Conservation (phyloP, 2,888 invertebrate species). For the Eumerus sabulonum region DNA sequence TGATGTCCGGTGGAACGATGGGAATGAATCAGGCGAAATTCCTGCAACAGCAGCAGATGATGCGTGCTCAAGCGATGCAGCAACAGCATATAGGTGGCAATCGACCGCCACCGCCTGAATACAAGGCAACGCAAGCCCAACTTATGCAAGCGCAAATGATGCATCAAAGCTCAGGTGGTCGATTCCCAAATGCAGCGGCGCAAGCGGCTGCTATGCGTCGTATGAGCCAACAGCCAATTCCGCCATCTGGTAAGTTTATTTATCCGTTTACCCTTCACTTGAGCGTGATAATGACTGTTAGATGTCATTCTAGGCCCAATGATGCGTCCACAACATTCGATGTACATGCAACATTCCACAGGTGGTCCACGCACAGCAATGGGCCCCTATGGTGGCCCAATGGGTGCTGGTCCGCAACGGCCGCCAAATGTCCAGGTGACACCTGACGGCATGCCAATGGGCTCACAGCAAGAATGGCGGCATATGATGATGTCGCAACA, state of each 20-base stretch:
- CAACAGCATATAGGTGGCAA: slow-evolving; percentile 81
- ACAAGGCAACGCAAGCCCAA: slow-evolving; percentile 83
- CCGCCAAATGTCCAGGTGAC: slow-evolving; percentile 82
- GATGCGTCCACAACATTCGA: slow-evolving; percentile 83
- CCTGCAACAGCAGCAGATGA: slow-evolving; percentile 85
- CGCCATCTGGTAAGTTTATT: slow-evolving; percentile 82
- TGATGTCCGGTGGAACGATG: slow-evolving; percentile 72
- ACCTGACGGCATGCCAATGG: slow-evolving; percentile 81
- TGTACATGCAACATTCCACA: slow-evolving; percentile 80
- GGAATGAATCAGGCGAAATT: slow-evolving; percentile 82
- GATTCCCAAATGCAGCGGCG: slow-evolving; percentile 80
- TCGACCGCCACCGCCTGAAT: slow-evolving; percentile 91
- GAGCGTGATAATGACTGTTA: no score
- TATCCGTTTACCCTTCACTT: neutral
- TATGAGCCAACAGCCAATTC: slow-evolving; percentile 86
- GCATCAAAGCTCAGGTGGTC: slow-evolving; percentile 80
- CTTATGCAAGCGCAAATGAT: slow-evolving; percentile 81
- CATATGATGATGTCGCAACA: slow-evolving; percentile 80
- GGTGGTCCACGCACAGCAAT: slow-evolving; percentile 75
- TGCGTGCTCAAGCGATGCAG: slow-evolving; percentile 74
- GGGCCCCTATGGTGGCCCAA: slow-evolving; percentile 75
- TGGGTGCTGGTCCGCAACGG: slow-evolving; percentile 80
- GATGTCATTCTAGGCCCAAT: slow-evolving; percentile 81
- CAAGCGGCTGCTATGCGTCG: slow-evolving; percentile 81
- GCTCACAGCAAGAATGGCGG: slow-evolving; percentile 78